Evolutionary conservation across 2,888 invertebrate genomes (phyloP).

Genomic region (Netelia inedita): DNA sequence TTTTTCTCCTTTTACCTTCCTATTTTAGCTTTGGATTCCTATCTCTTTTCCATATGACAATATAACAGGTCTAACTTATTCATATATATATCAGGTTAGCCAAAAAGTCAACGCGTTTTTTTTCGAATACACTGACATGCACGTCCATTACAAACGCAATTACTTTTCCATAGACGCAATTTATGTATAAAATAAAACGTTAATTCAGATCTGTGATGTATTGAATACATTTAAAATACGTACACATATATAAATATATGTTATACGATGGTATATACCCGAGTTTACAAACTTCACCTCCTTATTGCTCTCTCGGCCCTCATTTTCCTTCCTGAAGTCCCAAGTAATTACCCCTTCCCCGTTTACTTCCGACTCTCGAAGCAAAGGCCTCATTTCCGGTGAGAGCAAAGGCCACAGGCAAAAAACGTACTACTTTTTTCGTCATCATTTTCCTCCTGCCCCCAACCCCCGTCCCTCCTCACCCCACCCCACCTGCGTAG

Average conservation of each 20-base stretch:
- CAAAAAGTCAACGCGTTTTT: too few species aligned
- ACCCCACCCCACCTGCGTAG: conserved; percentile 68
- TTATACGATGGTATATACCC: conserved; percentile 39
- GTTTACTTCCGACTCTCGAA: conserved; percentile 80
- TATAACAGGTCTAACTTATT: conserved; percentile 51
- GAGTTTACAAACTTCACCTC: conserved; percentile 61
- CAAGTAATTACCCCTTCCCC: conserved; percentile 81
- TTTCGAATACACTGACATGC: too few species aligned
- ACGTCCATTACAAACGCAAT: too few species aligned
- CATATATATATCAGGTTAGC: conserved; percentile 33
- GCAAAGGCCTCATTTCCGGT: conserved; percentile 80
- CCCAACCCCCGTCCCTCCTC: neutral
- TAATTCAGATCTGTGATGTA: too few species aligned
- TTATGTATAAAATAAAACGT: too few species aligned
- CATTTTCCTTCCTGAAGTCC: conserved; percentile 10
- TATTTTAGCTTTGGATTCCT: conserved; percentile 54
- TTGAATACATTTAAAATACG: conserved; percentile 64
- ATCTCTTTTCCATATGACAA: conserved; percentile 50
- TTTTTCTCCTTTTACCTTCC: conserved; percentile 71
- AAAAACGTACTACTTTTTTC: conserved; percentile 43
- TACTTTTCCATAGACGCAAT: too few species aligned
- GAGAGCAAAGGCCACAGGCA: conserved; percentile 62
- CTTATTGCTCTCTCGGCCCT: conserved; percentile 51
- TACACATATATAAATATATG: conserved; percentile 60
- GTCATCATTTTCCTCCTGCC: conserved; percentile 28